Conservation (phyloP, 1,140 invertebrate genomes). For the Lysiphlebus fabarum region DNA sequence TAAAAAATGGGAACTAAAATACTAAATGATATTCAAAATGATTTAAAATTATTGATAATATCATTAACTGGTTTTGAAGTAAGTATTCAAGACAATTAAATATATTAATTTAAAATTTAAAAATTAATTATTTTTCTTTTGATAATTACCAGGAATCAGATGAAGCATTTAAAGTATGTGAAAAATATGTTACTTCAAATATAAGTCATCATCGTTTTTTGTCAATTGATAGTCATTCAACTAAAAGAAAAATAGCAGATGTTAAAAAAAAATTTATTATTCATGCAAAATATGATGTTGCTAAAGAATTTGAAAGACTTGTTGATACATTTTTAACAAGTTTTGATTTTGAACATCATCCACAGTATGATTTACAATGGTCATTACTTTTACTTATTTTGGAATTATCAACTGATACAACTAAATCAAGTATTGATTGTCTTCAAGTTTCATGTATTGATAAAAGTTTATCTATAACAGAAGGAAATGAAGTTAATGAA, state of each 20-base stretch:
- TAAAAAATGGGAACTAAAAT: conserved; percentile 46
- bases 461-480: conserved; percentile 21
- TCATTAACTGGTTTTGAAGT: conserved; percentile 48
- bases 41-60: conserved; percentile 46
- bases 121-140: not conserved
- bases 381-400: conserved; percentile 44
- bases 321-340: conserved; percentile 43
- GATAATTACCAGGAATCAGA: conserved; percentile 39
- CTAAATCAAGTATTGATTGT: conserved; percentile 36
- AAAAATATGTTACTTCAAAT: conserved; percentile 50
- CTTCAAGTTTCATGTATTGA: conserved; percentile 28
- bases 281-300: conserved; percentile 52
- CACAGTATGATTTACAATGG: conserved; percentile 53
- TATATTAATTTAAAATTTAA: no score
- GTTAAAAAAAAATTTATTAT: conserved; percentile 49
- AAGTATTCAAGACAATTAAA: conserved; percentile 6
- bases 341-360: conserved; percentile 51
- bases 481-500: conserved; percentile 40
- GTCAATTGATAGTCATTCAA: conserved; percentile 46
- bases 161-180: conserved; percentile 49
- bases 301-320: conserved; percentile 44
- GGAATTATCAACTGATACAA: conserved; percentile 45
- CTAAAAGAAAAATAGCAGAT: conserved; percentile 45
- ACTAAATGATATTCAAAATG: conserved; percentile 44
- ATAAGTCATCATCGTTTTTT: conserved; percentile 52